Evolutionary conservation across 1,140 invertebrate genomes (phyloP).

Genomic region (Drosophila insularis): DNA sequence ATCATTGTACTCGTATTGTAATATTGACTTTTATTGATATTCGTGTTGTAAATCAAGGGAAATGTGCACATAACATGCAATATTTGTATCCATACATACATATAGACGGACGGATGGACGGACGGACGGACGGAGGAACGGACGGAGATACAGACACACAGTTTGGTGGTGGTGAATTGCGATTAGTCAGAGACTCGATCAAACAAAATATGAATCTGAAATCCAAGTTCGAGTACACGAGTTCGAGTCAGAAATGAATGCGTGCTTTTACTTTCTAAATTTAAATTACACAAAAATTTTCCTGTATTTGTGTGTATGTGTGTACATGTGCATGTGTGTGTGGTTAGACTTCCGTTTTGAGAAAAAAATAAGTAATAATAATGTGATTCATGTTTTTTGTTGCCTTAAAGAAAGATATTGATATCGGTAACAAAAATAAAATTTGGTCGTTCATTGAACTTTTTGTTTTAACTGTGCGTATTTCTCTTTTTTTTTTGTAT

Average conservation of each 20-base stretch:
- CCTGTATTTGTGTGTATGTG: slow-evolving; percentile 8
- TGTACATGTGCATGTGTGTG: slow-evolving; percentile 12
- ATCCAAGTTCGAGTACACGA: slow-evolving; percentile 12
- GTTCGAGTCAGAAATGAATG: slow-evolving; percentile 12
- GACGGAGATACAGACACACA: slow-evolving; percentile 35
- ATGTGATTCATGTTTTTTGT: slow-evolving; percentile 50
- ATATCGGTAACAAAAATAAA: slow-evolving; percentile 58
- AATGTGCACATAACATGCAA: slow-evolving; percentile 62
- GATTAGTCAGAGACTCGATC: neutral
- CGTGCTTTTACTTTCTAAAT: slow-evolving; percentile 77
- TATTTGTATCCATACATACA: slow-evolving; percentile 15
- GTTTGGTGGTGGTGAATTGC: slow-evolving; percentile 14
- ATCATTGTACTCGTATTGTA: slow-evolving; percentile 68
- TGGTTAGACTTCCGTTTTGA: slow-evolving; percentile 64
- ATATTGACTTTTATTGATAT: slow-evolving; percentile 66
- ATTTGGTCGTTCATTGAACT: slow-evolving; percentile 56
- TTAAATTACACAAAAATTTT: slow-evolving; percentile 65
- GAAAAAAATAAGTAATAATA: slow-evolving; percentile 20
- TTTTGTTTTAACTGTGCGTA: slow-evolving; percentile 24
- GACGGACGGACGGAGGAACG: slow-evolving; percentile 1
- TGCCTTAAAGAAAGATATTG: slow-evolving; percentile 13
- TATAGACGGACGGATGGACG: slow-evolving; percentile 31
- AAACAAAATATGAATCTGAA: neutral
- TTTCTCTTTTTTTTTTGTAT: slow-evolving; percentile 26
- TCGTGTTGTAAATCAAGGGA: slow-evolving; percentile 74